Evolutionary conservation across 2,888 invertebrate species (phyloP).

Genomic region (Coecobrya sp.): DNA sequence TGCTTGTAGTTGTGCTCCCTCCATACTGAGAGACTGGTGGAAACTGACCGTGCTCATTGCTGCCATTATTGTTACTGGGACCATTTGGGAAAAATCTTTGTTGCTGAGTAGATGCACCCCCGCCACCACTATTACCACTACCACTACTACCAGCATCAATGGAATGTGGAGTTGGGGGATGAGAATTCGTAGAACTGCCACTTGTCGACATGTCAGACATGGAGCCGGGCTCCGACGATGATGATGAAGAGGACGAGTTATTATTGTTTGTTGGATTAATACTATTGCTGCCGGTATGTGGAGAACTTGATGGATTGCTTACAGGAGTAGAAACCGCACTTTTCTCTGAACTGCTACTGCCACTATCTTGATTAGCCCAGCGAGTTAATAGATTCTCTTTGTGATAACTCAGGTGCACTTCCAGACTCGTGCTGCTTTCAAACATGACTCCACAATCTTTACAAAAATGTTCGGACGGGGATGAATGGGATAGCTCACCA

Average conservation of each 20-base stretch:
- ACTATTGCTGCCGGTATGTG: constrained; percentile 61
- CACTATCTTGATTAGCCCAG: constrained; percentile 90
- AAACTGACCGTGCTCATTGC: constrained; percentile 86
- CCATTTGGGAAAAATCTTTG: constrained; percentile 79
- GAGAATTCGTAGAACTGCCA: constrained; percentile 82
- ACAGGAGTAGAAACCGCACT: constrained; percentile 70
- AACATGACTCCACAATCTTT: constrained; percentile 93
- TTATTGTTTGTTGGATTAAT: constrained; percentile 29
- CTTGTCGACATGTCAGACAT: constrained; percentile 82
- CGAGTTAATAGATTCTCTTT: constrained; percentile 93
- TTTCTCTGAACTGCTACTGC: constrained; percentile 76
- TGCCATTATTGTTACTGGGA: constrained; percentile 56
- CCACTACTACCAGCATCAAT: constrained; percentile 66
- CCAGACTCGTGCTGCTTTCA: constrained; percentile 93
- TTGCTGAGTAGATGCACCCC: constrained; percentile 60
- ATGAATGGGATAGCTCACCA: constrained; percentile 87
- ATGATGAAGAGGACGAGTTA: constrained; percentile 75
- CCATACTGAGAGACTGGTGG: constrained; percentile 86
- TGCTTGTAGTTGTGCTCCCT: constrained; percentile 75
- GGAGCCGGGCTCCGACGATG: constrained; percentile 80
- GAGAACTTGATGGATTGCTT: constrained; percentile 79
- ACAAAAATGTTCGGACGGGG: constrained; percentile 89
- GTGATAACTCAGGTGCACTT: constrained; percentile 94
- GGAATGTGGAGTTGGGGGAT: constrained; percentile 82
- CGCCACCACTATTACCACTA: constrained; percentile 64